Base-by-base conservation (phyloP, 2,797 vertebrate genomes). In the Acipenser transmontanus region DNA sequence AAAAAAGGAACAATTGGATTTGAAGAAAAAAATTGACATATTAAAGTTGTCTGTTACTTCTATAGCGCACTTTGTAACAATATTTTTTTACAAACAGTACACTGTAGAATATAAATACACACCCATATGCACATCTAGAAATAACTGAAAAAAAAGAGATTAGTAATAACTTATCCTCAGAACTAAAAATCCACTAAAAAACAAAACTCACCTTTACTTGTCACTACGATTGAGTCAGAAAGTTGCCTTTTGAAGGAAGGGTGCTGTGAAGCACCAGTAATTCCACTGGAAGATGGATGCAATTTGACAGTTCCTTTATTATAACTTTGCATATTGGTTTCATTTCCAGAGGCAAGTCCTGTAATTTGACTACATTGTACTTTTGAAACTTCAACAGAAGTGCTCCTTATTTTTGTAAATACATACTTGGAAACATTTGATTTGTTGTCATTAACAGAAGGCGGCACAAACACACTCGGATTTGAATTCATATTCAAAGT, bases 331-430 rank as follows among this genome's bases (percentile, higher is more conserved):
- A 47, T 72, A 54, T 63, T 68, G 77, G 74, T 71, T 68, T 72
- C 78, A 64, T 68, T 61, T 72, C 70, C 69, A 72, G 67, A 64
- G 7, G 47, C 13, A 13, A 12, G 70, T 68, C 50, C 65, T 68
- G 67, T 61, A 14, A 59, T 57, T 70, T 47, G 0, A 61, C 59
- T 72, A 64, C 70, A 76, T 70, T 73, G 54, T 34, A 34, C 34
- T 57, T 68, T 78, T 63, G 74, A 47, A 0, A 6, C 62, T 72
- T 68, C 70, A 73, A 57, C 47, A 17, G 71, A 57, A 57, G 69
- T 60, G 75, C 1, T 77, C 69, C 71, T 82, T 2, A 74, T 59
- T 66, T 80, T 87, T 66, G 75, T 83, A 61, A 94, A 92, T 7
- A 79, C 85, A 47, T 84, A 89, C 67, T 84, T 82, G 49, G 83